Evolutionary conservation across 2,113 vertebrate species (phyloP).

Genomic region (Sturnus vulgaris): DNA sequence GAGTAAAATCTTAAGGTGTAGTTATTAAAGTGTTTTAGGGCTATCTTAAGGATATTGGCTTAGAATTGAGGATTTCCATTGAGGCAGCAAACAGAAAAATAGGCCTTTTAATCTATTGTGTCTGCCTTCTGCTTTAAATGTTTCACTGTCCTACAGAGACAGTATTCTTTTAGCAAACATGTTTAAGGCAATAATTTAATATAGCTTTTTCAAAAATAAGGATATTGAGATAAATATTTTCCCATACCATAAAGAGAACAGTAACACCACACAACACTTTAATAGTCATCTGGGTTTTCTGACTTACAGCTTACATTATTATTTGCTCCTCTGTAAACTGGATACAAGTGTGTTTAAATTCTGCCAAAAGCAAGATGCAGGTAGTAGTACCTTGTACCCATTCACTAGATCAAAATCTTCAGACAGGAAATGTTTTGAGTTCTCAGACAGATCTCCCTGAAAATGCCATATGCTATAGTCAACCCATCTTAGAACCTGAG

Average conservation of each 20-base stretch:
- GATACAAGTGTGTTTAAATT: background rate
- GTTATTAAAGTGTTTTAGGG: background rate
- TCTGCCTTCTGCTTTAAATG: background rate
- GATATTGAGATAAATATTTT: background rate
- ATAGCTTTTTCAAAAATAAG: background rate
- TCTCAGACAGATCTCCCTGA: background rate
- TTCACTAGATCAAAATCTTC: background rate
- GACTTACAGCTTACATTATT: background rate
- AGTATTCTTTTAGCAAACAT: background rate
- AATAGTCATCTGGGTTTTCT: background rate
- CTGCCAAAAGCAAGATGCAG: background rate
- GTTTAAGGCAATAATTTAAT: background rate
- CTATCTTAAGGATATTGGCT: background rate
- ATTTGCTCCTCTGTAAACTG: background rate
- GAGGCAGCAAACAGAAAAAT: background rate
- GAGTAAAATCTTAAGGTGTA: background rate
- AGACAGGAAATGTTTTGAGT: background rate
- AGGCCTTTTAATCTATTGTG: background rate
- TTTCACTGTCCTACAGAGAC: background rate
- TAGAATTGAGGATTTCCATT: background rate
- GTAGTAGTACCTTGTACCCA: background rate
- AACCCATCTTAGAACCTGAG: background rate
- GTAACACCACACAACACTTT: background rate
- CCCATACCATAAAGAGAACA: background rate
- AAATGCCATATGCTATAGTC: background rate